Conservation (phyloP, 2,797 vertebrate genomes). For the Cossypha caffra region DNA sequence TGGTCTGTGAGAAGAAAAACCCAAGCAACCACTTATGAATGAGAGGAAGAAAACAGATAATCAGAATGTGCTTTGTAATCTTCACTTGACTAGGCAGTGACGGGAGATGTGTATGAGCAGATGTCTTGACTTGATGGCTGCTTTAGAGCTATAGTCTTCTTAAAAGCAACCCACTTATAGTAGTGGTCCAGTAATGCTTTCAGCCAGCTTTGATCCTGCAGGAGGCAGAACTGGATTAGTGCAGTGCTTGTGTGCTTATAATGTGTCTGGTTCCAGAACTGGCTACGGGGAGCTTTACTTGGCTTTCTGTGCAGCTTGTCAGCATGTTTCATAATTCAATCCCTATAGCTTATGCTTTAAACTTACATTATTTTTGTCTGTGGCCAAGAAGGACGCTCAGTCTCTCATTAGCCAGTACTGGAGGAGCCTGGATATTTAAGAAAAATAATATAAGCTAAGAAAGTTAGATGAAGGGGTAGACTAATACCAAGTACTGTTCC, state of each 20-base stretch:
- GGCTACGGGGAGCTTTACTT: not conserved
- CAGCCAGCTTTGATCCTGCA: not conserved
- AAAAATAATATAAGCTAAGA: not conserved
- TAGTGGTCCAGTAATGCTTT: not conserved
- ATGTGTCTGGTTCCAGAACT: not conserved
- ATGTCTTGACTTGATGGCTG: not conserved
- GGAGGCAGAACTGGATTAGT: not conserved
- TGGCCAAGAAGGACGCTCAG: not conserved
- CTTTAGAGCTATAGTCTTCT: not conserved
- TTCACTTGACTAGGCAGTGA: not conserved
- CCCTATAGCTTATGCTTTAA: not conserved
- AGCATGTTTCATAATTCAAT: not conserved
- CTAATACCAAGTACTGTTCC: not conserved
- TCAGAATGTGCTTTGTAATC: slow-evolving; percentile 23
- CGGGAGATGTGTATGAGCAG: not conserved
- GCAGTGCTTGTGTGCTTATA: not conserved
- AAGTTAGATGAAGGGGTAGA: not conserved
- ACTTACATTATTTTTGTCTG: not conserved
- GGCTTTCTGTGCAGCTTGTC: not conserved
- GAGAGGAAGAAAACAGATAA: slow-evolving; percentile 17
- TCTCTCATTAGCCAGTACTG: not conserved
- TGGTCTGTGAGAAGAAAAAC: slow-evolving; percentile 8
- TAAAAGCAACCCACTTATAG: not conserved
- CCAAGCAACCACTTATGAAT: not conserved
- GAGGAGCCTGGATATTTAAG: not conserved